Conservation (phyloP, 2,797 vertebrate genomes). For the Lophius americanus region DNA sequence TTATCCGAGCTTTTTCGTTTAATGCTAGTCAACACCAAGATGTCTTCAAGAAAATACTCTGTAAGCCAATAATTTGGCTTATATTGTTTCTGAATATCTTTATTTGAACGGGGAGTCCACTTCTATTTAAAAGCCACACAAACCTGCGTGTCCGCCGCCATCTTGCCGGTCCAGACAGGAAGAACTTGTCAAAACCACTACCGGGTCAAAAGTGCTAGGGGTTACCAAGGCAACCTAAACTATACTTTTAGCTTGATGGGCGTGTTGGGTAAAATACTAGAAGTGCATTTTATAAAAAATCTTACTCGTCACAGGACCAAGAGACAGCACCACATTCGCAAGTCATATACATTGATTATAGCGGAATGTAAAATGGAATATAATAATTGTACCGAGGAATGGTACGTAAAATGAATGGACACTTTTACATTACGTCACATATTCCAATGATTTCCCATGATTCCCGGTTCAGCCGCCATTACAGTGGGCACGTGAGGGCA, state of each 20-base stretch:
- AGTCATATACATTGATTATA: too few species aligned
- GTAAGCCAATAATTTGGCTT: fast-evolving
- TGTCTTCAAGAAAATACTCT: not conserved
- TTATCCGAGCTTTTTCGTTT: fast-evolving
- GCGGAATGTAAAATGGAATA: too few species aligned
- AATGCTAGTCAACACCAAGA: not conserved
- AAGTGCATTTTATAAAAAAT: too few species aligned
- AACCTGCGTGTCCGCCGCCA: conserved; percentile 99
- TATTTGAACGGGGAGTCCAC: not conserved
- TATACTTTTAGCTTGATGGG: not conserved
- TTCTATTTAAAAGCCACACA: conserved; percentile 64
- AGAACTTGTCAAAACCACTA: conserved; percentile 73
- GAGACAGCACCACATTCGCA: too few species aligned
- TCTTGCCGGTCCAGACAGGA: conserved; percentile 91
- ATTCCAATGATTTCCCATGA: too few species aligned
- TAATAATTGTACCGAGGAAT: too few species aligned
- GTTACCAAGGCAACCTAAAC: not conserved
- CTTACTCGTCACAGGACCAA: too few species aligned
- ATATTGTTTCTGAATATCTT: fast-evolving
- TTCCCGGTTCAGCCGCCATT: too few species aligned
- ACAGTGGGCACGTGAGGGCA: too few species aligned
- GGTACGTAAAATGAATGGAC: too few species aligned
- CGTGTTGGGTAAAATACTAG: not conserved
- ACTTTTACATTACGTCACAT: too few species aligned
- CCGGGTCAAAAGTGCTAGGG: conserved; percentile 62